A percentile compares a stretch with the other conserved stretches of the same genome.
Evolutionary conservation across 2,797 vertebrate species (phyloP).

Genomic region (Macropus fuliginosus): DNA sequence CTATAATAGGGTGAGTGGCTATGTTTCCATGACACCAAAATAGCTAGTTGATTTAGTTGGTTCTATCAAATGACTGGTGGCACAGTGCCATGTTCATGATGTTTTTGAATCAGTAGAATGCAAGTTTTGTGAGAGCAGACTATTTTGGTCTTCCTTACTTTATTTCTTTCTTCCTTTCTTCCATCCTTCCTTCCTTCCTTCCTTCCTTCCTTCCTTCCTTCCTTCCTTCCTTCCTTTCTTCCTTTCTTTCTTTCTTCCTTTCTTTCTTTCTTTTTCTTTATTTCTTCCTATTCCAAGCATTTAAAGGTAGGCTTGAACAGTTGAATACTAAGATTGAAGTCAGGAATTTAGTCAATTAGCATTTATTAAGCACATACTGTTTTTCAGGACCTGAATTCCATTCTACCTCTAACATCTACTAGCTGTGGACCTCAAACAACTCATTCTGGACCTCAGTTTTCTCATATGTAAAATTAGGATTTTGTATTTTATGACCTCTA

Average conservation of each 20-base stretch:
- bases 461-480: background rate
- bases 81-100: background rate
- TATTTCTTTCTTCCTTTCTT: background rate
- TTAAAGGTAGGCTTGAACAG: background rate
- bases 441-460: background rate
- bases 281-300: background rate
- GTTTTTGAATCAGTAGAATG: background rate
- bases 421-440: background rate
- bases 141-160: background rate
- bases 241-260: background rate
- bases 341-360: background rate
- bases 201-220: too few relatives aligned
- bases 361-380: background rate
- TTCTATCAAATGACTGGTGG: constrained; percentile 32
- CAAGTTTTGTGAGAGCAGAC: background rate
- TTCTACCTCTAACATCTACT: background rate
- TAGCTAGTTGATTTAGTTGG: constrained; percentile 36
- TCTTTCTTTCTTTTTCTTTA: background rate
- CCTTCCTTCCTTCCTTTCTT: background rate
- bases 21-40: constrained; percentile 70
- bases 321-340: background rate
- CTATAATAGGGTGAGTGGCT: constrained; percentile 70
- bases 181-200: too few relatives aligned
- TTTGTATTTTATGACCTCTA: background rate
- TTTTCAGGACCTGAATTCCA: background rate